Evolutionary conservation across 2,888 invertebrate species (phyloP), one percentile per base, ranked within the genome.

Genomic region (Lepeophtheirus nordmannii): DNA sequence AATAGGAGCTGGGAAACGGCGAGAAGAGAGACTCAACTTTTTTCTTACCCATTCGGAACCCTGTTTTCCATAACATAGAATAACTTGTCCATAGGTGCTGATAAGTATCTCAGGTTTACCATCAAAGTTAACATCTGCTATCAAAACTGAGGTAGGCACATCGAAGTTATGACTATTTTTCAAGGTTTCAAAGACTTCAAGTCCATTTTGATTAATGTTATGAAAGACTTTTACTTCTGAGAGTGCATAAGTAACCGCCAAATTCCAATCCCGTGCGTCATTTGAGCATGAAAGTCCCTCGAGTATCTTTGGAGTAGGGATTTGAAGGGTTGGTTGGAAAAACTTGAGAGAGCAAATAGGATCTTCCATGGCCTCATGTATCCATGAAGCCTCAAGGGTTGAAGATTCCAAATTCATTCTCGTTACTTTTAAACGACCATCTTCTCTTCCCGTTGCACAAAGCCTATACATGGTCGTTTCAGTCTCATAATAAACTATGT

Each of bases 111-210:
- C 85, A 71, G 82, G 80, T 67, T 77, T 74, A 1, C 84, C 83
- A 75, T 85, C 85, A 78, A 85, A 82, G 74, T 85, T 83, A 63
- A 85, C 77, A 74, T 86, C 85, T 9, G 81, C 81, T 12, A 82
- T 77, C 72, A 81, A 80, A 40, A 80, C 79, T 70, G 82, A 82
- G n/a, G 82, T 75, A 46, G 82, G 78, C 68, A 81, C 78, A 72
- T 82, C 83, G 69, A 77, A 80, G 56, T 76, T 74, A 69, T 82
- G 80, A 70, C 81, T 82, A 57, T 74, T 73, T 20, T 75, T 75
- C 9, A 79, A 70, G 12, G 73, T 68, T 22, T 73, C 67, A 8
- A 72, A 71, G 56, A 72, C 72, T 30, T 69, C 70, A 58, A 76
- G 71, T 5, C 72, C 73, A 67, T 72, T 70, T 65, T 71, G 71